phyloP scores from a whole-genome alignment of 2,113 vertebrate genomes.

The Carettochelys insculpta region DNA sequence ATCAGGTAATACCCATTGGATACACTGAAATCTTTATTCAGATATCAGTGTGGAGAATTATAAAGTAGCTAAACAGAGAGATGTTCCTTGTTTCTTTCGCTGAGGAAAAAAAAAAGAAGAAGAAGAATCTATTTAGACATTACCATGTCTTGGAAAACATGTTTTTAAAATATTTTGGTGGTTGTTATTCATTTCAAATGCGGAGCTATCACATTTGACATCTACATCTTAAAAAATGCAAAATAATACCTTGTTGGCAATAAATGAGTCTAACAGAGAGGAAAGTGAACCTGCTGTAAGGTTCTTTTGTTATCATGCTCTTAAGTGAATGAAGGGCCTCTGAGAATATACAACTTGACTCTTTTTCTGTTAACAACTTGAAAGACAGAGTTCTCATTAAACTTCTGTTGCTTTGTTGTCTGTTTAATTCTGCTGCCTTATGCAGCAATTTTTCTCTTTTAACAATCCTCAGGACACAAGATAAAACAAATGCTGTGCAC shows the following conservation, averaged over 20 bases:
- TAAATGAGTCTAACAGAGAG: slow-evolving; percentile 13
- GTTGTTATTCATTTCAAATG: slow-evolving; percentile 70
- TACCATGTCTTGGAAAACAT: slow-evolving; percentile 66
- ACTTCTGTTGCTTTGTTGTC: slow-evolving; percentile 33
- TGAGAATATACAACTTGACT: slow-evolving; percentile 58
- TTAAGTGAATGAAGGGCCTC: slow-evolving; percentile 53
- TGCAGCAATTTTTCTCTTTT: slow-evolving; percentile 46
- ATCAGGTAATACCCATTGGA: slow-evolving; percentile 55
- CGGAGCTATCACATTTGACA: slow-evolving; percentile 64
- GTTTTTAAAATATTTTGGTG: slow-evolving; percentile 59
- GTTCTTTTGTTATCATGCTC: slow-evolving; percentile 49
- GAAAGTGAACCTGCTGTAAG: slow-evolving; percentile 28
- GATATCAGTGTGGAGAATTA: slow-evolving; percentile 48
- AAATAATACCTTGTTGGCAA: slow-evolving; percentile 51
- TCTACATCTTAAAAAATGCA: slow-evolving; percentile 61
- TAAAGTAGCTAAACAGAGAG: slow-evolving; percentile 62
- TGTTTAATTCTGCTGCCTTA: slow-evolving; percentile 33
- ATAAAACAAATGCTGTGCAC: slow-evolving; percentile 72
- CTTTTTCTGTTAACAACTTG: slow-evolving; percentile 25
- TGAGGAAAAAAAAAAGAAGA: slow-evolving; percentile 49
- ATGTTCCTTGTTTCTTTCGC: slow-evolving; percentile 63
- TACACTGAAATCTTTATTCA: slow-evolving; percentile 60
- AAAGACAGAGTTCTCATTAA: slow-evolving; percentile 47
- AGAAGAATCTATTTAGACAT: slow-evolving; percentile 61
- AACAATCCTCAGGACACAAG: slow-evolving; percentile 65